Evolutionary conservation across 2,797 vertebrate genomes (phyloP), one percentile per base, ranked within the genome.

Genomic region (Rachycentron canadum): DNA sequence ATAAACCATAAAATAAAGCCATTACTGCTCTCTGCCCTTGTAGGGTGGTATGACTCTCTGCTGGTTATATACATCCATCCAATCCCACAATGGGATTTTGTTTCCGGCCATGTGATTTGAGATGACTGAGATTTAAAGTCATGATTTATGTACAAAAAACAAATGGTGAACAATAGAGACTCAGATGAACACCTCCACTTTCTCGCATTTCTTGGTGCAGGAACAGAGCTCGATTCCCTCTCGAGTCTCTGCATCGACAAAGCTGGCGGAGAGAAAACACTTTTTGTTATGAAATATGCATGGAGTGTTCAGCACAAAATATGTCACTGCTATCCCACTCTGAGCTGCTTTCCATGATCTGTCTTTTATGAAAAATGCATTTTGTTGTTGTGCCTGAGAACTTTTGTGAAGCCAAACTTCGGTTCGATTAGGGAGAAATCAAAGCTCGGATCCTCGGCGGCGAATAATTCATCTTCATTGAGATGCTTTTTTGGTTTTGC

Each of bases 361-460:
- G 63, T 62, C 66, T 83, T 80, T 82, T 74, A 86, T 90, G 84
- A 92, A 90, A 90, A 80, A 91, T 88, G 79, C 43, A 88, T 86
- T 86, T 79, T 45, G 85, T 71, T 86, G 85, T 74, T 80, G 84
- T 67, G 79, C 79, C 68, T 49, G 73, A 70, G 70, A 87, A 78
- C 56, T 68, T 84, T 45, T 43, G 52, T 10, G 21, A 62, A 49
- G 81, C 71, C 82, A 60, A 79, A 86, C 83, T 85, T 88, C 75
- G 68, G 68, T 85, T 86, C 21, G 74, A 88, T 89, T 79, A 77
- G 70, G 67, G 60, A 52, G 80, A 63, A 89, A 88, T 88, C 85
- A 89, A 86, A 91, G 86, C 63, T 4, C 0, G 11, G 68, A 8
- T 67, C 67, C 66, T 77, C 66, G 4, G 21, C 0, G 43, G 76